Evolutionary conservation across 2,888 invertebrate species (phyloP).

Genomic region (Drosophila falleni): DNA sequence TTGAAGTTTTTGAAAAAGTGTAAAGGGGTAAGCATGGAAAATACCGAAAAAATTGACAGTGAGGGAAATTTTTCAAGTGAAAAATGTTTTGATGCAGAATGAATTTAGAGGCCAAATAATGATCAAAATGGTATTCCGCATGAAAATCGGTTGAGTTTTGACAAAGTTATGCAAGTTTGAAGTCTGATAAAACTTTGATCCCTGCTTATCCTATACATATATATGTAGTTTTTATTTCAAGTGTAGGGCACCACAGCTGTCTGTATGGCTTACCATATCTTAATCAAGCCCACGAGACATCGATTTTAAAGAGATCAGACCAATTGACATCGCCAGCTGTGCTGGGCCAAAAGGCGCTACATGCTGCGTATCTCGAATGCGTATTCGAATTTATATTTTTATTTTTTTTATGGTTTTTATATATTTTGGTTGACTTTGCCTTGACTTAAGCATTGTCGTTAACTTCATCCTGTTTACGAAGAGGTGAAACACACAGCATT

Average conservation of each 20-base stretch:
- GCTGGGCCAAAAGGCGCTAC: conserved; percentile 31
- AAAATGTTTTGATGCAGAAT: too few relatives aligned
- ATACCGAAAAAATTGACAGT: too few relatives aligned
- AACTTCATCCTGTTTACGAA: conserved; percentile 70
- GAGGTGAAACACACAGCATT: conserved; percentile 24
- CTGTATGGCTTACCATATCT: neutral
- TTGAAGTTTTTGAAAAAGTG: too few relatives aligned
- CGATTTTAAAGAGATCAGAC: conserved; percentile 14
- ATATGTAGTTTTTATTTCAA: neutral
- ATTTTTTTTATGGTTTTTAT: conserved; percentile 9
- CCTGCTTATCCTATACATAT: too few relatives aligned
- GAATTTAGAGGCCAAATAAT: too few relatives aligned
- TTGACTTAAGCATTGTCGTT: conserved; percentile 75
- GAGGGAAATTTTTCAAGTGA: too few relatives aligned
- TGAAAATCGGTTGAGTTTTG: too few relatives aligned
- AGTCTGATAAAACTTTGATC: too few relatives aligned
- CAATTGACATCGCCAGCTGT: conserved; percentile 35
- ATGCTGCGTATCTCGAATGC: conserved; percentile 28
- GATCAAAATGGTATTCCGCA: too few relatives aligned
- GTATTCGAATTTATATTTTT: conserved; percentile 1
- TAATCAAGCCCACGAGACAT: conserved; percentile 7
- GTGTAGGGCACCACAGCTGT: conserved; percentile 2
- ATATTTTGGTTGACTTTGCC: conserved; percentile 52
- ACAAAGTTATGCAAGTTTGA: too few relatives aligned
- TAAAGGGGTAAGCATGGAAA: too few relatives aligned